Percentiles rank a stretch among this genome's conserved stretches.
Conservation (phyloP, 1,140 invertebrate species). For the Cherax quadricarinatus region DNA sequence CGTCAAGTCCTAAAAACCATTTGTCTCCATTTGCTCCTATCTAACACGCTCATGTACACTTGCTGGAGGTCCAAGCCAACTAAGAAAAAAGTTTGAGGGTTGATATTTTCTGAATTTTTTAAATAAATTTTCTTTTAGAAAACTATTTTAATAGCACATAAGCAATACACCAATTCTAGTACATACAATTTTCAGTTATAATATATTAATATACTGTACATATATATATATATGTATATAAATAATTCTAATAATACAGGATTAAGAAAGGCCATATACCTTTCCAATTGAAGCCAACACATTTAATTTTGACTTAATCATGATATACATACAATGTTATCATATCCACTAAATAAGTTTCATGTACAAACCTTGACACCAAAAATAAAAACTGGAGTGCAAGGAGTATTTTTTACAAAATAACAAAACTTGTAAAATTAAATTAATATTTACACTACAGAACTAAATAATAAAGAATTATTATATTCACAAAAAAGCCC, state of each 20-base stretch:
- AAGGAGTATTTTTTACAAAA: not conserved
- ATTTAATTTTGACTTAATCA: not conserved
- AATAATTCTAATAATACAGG: not conserved
- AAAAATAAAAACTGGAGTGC: not conserved
- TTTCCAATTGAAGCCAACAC: not conserved
- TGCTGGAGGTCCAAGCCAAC: no score
- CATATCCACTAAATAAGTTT: constrained; percentile 6
- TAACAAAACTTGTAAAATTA: not conserved
- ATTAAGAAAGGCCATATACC: not conserved
- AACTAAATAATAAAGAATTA: not conserved
- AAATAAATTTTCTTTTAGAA: not conserved
- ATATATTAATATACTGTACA: not conserved
- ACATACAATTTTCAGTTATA: not conserved
- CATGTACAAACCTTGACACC: not conserved
- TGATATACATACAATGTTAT: not conserved
- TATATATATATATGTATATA: not conserved
- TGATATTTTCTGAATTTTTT: not conserved
- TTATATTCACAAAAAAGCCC: not conserved
- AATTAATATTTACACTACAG: not conserved
- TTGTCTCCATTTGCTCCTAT: no score
- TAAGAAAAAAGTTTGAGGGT: no score
- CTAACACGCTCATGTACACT: no score
- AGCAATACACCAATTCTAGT: not conserved
- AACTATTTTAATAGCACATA: constrained; percentile 10
- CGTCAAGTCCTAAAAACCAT: no score